Evolutionary conservation across 2,113 vertebrate species (phyloP).

Genomic region (Notarius lentiginosus): DNA sequence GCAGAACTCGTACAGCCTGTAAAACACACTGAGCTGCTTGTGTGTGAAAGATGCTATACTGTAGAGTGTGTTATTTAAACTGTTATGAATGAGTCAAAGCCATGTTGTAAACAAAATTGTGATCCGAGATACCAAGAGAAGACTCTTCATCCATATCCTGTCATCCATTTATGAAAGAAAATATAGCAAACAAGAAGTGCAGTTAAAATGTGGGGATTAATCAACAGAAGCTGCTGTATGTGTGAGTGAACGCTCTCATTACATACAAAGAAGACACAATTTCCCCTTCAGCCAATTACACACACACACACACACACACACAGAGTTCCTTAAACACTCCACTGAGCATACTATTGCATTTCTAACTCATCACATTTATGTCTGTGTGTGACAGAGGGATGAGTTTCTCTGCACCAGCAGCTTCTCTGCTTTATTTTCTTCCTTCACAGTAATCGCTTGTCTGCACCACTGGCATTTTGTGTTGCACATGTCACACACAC

Average conservation of each 20-base stretch:
- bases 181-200: not conserved
- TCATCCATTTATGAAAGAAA: not conserved
- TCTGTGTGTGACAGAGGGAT: not conserved
- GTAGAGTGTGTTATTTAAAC: not conserved
- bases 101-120: not conserved
- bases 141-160: conserved; percentile 1
- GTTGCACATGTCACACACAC: not conserved
- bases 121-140: not conserved
- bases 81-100: not conserved
- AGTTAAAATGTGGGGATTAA: not conserved
- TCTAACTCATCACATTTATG: not conserved
- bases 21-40: not conserved
- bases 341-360: not conserved
- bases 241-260: not conserved
- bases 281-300: conserved; percentile 13
- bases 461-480: not conserved
- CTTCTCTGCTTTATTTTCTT: not conserved
- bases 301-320: conserved; percentile 5
- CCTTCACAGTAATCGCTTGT: conserved; percentile 2
- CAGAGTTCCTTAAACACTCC: conserved; percentile 2
- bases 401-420: not conserved
- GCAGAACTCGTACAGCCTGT: not conserved
- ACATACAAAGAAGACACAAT: conserved; percentile 3
- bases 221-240: conserved; percentile 5
- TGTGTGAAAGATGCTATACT: not conserved